Evolutionary conservation across 64 coral and sea anemone species (phyloP).

Genomic region (Trachythela sp.): DNA sequence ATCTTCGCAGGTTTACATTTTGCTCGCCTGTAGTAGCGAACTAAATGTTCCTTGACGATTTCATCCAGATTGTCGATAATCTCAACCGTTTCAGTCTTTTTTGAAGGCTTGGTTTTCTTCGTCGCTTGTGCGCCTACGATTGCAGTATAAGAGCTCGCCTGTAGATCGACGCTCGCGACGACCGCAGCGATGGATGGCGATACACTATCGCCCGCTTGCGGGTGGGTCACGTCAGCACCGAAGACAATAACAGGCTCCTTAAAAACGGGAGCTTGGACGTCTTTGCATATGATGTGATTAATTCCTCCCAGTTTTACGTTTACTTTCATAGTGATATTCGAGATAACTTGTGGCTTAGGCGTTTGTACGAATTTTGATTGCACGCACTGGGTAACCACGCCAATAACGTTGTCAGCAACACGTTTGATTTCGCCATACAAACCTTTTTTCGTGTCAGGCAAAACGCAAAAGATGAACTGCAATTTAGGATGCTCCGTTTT

Average conservation of each 20-base stretch:
- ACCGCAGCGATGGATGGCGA: constrained; percentile 86
- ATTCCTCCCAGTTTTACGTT: constrained; percentile 60
- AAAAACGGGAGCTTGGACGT: constrained; percentile 35
- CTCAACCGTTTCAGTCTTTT: constrained; percentile 48
- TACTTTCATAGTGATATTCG: constrained; percentile 77
- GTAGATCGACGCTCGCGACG: constrained; percentile 70
- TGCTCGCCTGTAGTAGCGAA: not conserved
- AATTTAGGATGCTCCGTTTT: not conserved
- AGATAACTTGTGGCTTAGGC: constrained; percentile 53
- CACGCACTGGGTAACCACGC: constrained; percentile 71
- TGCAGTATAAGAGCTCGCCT: constrained; percentile 64
- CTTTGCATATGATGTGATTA: constrained; percentile 60
- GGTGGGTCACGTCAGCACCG: constrained; percentile 83
- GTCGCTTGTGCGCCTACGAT: constrained; percentile 59
- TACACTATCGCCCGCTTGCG: constrained; percentile 55
- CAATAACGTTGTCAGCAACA: constrained; percentile 56
- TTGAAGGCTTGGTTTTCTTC: constrained; percentile 5
- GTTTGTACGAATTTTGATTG: constrained; percentile 29
- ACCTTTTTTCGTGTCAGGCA: constrained; percentile 50
- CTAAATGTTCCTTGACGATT: not conserved
- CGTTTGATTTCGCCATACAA: constrained; percentile 67
- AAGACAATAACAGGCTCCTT: constrained; percentile 69
- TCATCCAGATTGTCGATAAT: constrained; percentile 17
- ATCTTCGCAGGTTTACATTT: constrained; percentile 34
- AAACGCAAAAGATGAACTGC: constrained; percentile 63